Evolutionary conservation across 2,797 vertebrate genomes (phyloP).

Genomic region (Allobates femoralis): DNA sequence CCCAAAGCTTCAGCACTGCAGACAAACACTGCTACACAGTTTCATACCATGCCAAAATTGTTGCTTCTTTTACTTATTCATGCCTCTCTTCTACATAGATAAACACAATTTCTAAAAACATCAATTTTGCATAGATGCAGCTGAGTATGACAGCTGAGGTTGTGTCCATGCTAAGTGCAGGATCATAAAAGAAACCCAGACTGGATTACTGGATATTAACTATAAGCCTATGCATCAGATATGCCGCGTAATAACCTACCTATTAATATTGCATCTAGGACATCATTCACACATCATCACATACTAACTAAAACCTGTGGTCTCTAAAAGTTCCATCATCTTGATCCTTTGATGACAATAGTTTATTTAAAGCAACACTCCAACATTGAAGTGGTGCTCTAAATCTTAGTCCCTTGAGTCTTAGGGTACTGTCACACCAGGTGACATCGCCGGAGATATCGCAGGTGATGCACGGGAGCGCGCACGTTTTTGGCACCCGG

Average conservation of each 20-base stretch:
- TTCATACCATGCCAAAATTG: not conserved
- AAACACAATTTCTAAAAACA: slow-evolving; percentile 18
- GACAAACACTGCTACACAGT: not conserved
- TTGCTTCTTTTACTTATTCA: not conserved
- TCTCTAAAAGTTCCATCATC: not conserved
- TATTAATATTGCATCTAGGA: not conserved
- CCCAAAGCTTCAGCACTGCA: not conserved
- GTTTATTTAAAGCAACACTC: not conserved
- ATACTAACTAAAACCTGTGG: not conserved
- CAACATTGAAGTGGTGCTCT: no score
- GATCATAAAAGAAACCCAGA: slow-evolving; percentile 16
- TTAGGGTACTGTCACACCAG: no score
- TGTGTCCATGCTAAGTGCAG: not conserved
- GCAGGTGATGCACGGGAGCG: no score
- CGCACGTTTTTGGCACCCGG: no score
- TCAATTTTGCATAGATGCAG: slow-evolving; percentile 6
- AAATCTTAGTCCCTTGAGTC: no score
- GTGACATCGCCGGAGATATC: no score
- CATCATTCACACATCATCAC: not conserved
- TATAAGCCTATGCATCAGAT: not conserved
- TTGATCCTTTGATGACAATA: not conserved
- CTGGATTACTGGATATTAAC: slow-evolving; percentile 9
- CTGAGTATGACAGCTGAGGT: slow-evolving; percentile 13
- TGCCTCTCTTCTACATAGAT: not conserved
- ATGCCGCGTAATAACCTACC: not conserved